Conservation (phyloP, 1,140 invertebrate genomes). For the Vollenhovia emeryi region DNA sequence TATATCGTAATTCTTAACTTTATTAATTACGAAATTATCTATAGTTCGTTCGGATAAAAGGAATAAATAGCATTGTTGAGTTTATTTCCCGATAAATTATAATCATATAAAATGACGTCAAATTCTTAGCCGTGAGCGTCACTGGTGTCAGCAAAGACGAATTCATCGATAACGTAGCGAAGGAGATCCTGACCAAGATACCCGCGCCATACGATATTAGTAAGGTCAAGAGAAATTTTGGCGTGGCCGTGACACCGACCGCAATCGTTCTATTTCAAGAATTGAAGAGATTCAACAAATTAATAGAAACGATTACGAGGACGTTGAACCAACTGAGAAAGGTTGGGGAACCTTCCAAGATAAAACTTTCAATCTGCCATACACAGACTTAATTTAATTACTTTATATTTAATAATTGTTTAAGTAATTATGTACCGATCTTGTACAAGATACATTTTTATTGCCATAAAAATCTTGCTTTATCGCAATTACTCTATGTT, state of each 20-base stretch:
- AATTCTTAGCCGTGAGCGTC: slow-evolving; percentile 57
- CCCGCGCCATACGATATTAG: slow-evolving; percentile 91
- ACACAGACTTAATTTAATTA: neutral
- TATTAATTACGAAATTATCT: neutral
- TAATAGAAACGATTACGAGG: slow-evolving; percentile 90
- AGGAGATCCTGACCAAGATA: slow-evolving; percentile 91
- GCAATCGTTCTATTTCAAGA: slow-evolving; percentile 95
- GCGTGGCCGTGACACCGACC: slow-evolving; percentile 91
- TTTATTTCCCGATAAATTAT: neutral
- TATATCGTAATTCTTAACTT: neutral
- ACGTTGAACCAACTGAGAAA: slow-evolving; percentile 91
- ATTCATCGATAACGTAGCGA: slow-evolving; percentile 92
- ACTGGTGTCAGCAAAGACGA: slow-evolving; percentile 91
- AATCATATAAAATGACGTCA: neutral
- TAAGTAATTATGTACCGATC: neutral
- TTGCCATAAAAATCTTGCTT: neutral
- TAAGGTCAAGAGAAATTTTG: slow-evolving; percentile 91
- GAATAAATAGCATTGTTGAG: slow-evolving; percentile 3
- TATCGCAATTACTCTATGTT: neutral
- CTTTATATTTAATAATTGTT: neutral
- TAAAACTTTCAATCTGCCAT: neutral
- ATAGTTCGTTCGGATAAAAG: slow-evolving; percentile 15
- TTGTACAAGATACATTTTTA: neutral
- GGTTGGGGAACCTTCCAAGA: slow-evolving; percentile 80
- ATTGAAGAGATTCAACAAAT: slow-evolving; percentile 93